Base-by-base conservation (phyloP, 2,113 vertebrate species). In the Gymnogyps californianus region DNA sequence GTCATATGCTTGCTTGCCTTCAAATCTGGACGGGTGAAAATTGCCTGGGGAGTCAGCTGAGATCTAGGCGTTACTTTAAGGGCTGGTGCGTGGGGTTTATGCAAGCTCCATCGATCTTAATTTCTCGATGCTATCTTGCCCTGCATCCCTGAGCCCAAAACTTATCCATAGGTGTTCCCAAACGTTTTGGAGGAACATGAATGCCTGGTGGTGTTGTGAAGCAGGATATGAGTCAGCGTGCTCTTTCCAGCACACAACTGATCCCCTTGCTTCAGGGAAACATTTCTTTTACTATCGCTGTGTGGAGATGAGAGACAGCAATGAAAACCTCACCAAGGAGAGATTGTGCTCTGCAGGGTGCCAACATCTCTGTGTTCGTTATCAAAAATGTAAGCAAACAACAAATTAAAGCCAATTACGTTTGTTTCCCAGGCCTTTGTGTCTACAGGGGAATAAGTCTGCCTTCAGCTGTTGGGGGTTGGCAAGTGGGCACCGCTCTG, bases 351-450 rank as follows among this genome's bases (percentile, higher is more conserved):
- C 86, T 58, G 77, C 72, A 16, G 57, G 76, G 46, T 74, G 59
- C 91, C 88, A 89, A 1, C 57, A 74, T 47, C 84, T 44, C 62
- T 0, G 2, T 25, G 71, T 34, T 93, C 6, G 0, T 51, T 90
- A 82, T 44, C 71, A 49, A 44, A 87, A 95, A 83, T 26, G 49
- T 40, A 49, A 77, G 57, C 80, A 94, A 69, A 51, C 67, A 78
- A 62, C 71, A 66, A 85, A 66, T 83, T 67, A n/a, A 91, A 65
- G 34, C 29, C 4, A 5, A 31, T 91, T 19, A 1, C 17, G 21
- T 34, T 83, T 58, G 42, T 79, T 95, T 92, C 84, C 77, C 87
- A 83, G 79, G 64, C 74, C n/a, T 79, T 70, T 83, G 71, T 95
- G 76, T 80, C 10, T 83, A 5, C 15, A 29, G 42, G 75, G 88